Evolutionary conservation across 2,797 vertebrate genomes (phyloP).

Genomic region (Danionella dracula): DNA sequence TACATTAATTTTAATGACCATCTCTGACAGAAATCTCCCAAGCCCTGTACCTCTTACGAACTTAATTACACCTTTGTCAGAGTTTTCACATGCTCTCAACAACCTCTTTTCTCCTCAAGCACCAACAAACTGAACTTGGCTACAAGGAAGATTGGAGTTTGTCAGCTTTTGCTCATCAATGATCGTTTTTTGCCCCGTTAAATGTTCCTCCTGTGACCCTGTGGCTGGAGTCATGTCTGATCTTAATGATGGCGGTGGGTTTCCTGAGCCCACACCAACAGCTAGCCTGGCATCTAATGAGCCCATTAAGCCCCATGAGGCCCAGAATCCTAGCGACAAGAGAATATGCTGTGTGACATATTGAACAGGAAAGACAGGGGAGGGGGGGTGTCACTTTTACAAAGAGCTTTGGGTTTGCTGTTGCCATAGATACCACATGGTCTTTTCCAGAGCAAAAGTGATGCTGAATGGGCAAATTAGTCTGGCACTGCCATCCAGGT

Average conservation of each 20-base stretch:
- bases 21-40: too few relatives aligned
- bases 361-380: slow-evolving; percentile 28
- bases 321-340: slow-evolving; percentile 23
- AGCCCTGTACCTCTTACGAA: slow-evolving; percentile 1
- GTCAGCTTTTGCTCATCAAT: slow-evolving; percentile 28
- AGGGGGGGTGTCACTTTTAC: slow-evolving; percentile 37
- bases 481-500: slow-evolving; percentile 38
- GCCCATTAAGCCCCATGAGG: slow-evolving; percentile 42
- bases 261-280: slow-evolving; percentile 37
- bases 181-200: slow-evolving; percentile 30
- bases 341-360: slow-evolving; percentile 38
- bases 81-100: slow-evolving; percentile 35
- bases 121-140: slow-evolving; percentile 28
- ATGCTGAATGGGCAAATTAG: slow-evolving; percentile 34
- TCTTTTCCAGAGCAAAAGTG: slow-evolving; percentile 36
- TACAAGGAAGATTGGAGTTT: neutral
- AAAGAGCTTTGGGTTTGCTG: slow-evolving; percentile 34
- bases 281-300: slow-evolving; percentile 41
- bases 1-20: too few relatives aligned
- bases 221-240: slow-evolving; percentile 13
- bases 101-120: slow-evolving; percentile 33
- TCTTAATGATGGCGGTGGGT: slow-evolving; percentile 47
- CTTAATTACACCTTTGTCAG: slow-evolving; percentile 37
- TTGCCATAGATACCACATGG: slow-evolving; percentile 48
- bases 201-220: slow-evolving; percentile 39